Conservation (phyloP, 2,888 invertebrate genomes). For the Nomada fucata region DNA sequence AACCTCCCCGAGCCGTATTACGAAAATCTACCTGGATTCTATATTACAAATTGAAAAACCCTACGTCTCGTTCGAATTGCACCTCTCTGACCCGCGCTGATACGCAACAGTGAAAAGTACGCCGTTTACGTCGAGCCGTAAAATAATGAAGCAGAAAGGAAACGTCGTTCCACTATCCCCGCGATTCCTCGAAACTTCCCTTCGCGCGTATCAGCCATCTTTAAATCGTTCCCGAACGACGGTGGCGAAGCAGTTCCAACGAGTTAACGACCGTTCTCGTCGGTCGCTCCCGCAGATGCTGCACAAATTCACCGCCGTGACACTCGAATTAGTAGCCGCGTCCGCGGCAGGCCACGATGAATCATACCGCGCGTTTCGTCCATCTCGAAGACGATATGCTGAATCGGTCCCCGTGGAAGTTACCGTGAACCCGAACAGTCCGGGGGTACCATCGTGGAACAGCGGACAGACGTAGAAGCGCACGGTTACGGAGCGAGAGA, state of each 20-base stretch:
- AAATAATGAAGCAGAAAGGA: too few relatives aligned
- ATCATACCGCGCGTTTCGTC: conserved; percentile 51
- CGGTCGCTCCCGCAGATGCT: background rate
- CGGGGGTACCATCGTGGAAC: background rate
- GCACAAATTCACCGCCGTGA: conserved; percentile 31
- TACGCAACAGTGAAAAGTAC: too few relatives aligned
- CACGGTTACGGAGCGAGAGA: background rate
- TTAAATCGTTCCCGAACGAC: conserved; percentile 3
- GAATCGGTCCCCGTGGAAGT: conserved; percentile 72
- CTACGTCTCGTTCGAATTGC: too few relatives aligned
- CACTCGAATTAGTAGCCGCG: conserved; percentile 49
- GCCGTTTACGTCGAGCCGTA: too few relatives aligned
- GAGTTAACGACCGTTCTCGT: conserved; percentile 12
- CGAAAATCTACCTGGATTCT: too few relatives aligned
- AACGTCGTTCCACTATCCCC: too few relatives aligned
- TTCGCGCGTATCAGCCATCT: too few relatives aligned
- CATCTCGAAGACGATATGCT: conserved; percentile 69
- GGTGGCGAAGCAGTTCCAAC: conserved; percentile 3
- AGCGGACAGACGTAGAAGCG: conserved; percentile 17
- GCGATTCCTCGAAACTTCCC: too few relatives aligned
- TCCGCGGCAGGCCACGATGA: conserved; percentile 50
- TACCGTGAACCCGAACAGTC: conserved; percentile 64
- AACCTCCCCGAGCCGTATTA: too few relatives aligned
- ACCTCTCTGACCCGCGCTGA: too few relatives aligned
- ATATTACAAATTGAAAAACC: too few relatives aligned